phyloP scores from a whole-genome alignment of 2,797 vertebrate genomes.

The Cyprinodon diabolis region DNA sequence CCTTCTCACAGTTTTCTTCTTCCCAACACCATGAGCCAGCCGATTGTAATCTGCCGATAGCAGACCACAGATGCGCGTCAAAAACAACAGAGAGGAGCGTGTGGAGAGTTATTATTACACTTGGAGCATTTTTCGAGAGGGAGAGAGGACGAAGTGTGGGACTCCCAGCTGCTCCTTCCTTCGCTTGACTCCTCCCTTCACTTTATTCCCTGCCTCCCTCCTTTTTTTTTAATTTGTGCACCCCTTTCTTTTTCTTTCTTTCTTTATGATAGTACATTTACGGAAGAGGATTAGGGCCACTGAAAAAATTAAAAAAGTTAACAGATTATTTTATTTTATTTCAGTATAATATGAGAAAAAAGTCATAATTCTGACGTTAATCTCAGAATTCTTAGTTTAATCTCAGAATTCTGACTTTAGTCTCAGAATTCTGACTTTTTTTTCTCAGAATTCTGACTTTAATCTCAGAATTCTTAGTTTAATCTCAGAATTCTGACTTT shows the following conservation, averaged over 20 bases:
- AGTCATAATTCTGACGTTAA: too few relatives aligned
- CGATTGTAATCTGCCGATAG: conserved; percentile 59
- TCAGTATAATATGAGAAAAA: too few relatives aligned
- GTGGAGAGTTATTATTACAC: conserved; percentile 75
- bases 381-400: too few relatives aligned
- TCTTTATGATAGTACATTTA: neutral
- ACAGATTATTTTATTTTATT: too few relatives aligned
- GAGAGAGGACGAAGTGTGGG: conserved; percentile 78
- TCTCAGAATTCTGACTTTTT: too few relatives aligned
- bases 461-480: too few relatives aligned
- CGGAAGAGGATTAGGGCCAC: too few relatives aligned
- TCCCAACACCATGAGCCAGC: conserved; percentile 54
- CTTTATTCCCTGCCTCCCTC: conserved; percentile 69
- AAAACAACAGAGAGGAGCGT: conserved; percentile 61
- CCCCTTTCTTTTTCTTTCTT: conserved; percentile 39
- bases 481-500: too few relatives aligned
- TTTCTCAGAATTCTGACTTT: too few relatives aligned
- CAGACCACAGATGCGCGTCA: conserved; percentile 59
- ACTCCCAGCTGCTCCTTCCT: conserved; percentile 83
- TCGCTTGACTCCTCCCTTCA: conserved; percentile 85
- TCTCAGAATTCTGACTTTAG: too few relatives aligned
- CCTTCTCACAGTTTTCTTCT: conserved; percentile 68
- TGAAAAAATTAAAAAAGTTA: too few relatives aligned
- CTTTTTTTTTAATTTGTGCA: conserved; percentile 53
- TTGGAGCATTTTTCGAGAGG: conserved; percentile 75